Conservation (phyloP, 1,140 invertebrate genomes). For the Drosophila ficusphila region DNA sequence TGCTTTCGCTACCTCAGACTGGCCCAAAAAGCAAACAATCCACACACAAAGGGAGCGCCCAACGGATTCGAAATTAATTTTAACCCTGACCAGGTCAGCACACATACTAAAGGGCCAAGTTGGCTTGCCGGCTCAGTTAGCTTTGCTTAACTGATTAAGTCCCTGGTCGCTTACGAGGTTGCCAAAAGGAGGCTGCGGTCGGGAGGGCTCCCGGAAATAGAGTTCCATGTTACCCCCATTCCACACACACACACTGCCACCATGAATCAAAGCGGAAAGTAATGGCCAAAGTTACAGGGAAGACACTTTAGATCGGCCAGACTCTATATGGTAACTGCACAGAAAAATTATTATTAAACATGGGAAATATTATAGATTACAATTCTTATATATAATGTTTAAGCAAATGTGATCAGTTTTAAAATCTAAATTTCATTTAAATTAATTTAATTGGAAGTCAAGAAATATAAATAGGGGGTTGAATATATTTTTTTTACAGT, state of each 20-base stretch:
- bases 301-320: conserved; percentile 31
- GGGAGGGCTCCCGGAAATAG: conserved; percentile 12
- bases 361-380: too few species aligned
- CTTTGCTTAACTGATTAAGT: conserved; percentile 50
- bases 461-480: neutral
- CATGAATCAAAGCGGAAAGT: conserved; percentile 49
- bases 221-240: neutral
- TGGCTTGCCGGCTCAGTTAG: conserved; percentile 19
- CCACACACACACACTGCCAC: neutral
- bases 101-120: conserved; percentile 1
- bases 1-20: conserved; percentile 16
- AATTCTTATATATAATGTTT: too few species aligned
- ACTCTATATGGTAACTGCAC: conserved; percentile 17
- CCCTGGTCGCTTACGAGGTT: conserved; percentile 18
- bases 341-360: neutral
- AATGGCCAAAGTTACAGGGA: conserved; percentile 42
- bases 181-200: neutral
- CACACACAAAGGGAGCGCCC: conserved; percentile 28
- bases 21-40: conserved; percentile 32
- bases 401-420: too few species aligned
- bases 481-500: neutral
- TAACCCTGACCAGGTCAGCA: conserved; percentile 25
- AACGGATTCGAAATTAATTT: conserved; percentile 45
- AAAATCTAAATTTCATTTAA: too few species aligned
- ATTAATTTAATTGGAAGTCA: too few species aligned